phyloP scores from a whole-genome alignment of 2,113 vertebrate genomes.

The Cryptomyrus ogoouensis region DNA sequence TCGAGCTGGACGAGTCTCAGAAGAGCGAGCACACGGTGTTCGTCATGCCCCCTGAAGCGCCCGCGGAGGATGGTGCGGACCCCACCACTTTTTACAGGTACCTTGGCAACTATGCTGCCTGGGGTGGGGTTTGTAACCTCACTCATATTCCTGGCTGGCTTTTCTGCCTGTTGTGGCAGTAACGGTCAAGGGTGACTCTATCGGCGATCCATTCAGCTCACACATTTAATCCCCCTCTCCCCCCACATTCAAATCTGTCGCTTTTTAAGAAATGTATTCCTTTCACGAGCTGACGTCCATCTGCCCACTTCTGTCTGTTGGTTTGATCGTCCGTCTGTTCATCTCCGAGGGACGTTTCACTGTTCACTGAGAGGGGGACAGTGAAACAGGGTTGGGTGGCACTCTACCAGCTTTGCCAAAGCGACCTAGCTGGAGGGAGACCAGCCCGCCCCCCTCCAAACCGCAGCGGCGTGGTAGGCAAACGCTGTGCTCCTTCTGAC shows the following conservation, averaged over 20 bases:
- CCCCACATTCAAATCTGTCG: background rate
- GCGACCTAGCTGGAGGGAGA: background rate
- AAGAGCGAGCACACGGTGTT: conserved; percentile 96
- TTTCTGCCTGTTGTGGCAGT: background rate
- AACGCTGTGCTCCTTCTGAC: background rate
- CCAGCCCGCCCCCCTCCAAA: background rate
- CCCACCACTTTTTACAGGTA: conserved; percentile 74
- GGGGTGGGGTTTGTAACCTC: background rate
- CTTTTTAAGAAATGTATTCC: background rate
- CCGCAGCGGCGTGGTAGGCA: background rate
- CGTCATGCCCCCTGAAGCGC: conserved; percentile 83
- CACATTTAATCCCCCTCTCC: background rate
- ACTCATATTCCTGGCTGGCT: background rate
- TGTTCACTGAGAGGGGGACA: background rate
- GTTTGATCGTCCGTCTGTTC: background rate
- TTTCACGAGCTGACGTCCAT: background rate
- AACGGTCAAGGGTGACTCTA: background rate
- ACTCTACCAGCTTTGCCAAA: background rate
- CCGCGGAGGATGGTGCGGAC: conserved; percentile 58
- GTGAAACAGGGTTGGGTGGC: background rate
- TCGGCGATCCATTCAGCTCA: background rate
- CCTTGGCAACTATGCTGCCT: background rate
- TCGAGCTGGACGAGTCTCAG: conserved; percentile 93
- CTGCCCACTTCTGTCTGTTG: background rate
- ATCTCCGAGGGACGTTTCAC: background rate